Percentiles rank a stretch among this genome's conserved stretches.
phyloP scores from a whole-genome alignment of 2,797 vertebrate species.

The Microctenopoma stevenorrisi region DNA sequence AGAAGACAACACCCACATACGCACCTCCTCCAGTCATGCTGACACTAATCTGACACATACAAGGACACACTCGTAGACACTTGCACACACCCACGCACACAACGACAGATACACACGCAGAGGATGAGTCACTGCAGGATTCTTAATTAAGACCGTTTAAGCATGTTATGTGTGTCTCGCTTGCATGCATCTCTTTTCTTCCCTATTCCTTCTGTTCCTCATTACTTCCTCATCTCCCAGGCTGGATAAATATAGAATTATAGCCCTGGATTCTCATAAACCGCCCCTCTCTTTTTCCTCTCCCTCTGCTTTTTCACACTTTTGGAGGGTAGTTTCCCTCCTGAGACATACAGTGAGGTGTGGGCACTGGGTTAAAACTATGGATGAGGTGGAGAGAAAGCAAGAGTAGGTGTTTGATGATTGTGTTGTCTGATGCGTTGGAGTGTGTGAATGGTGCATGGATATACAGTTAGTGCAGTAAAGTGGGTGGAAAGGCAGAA shows the following conservation, averaged over 20 bases:
- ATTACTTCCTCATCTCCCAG: conserved; percentile 39
- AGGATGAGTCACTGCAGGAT: conserved; percentile 62
- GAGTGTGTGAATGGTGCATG: conserved; percentile 32
- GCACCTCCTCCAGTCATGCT: conserved; percentile 51
- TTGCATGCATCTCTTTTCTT: conserved; percentile 37
- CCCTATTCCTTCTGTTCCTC: conserved; percentile 39
- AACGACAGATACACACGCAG: conserved; percentile 3
- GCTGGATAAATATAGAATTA: conserved; percentile 57
- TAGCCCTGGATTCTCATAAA: conserved; percentile 18
- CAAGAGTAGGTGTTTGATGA: conserved; percentile 10
- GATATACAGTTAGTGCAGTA: conserved; percentile 5
- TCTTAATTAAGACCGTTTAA: conserved; percentile 72
- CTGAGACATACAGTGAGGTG: conserved; percentile 9
- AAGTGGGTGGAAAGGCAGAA: neutral
- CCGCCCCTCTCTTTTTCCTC: conserved; percentile 6
- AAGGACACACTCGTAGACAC: conserved; percentile 55
- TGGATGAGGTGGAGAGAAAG: conserved; percentile 20
- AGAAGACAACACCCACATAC: conserved; percentile 55
- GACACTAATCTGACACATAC: conserved; percentile 60
- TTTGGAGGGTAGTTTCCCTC: conserved; percentile 27
- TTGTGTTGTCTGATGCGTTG: conserved; percentile 37
- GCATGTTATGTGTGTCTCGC: conserved; percentile 63
- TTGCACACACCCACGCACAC: conserved; percentile 9
- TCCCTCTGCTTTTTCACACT: conserved; percentile 34
- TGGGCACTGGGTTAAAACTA: conserved; percentile 46